phyloP scores from a whole-genome alignment of 2,113 vertebrate species.

The Phodopus roborovskii region DNA sequence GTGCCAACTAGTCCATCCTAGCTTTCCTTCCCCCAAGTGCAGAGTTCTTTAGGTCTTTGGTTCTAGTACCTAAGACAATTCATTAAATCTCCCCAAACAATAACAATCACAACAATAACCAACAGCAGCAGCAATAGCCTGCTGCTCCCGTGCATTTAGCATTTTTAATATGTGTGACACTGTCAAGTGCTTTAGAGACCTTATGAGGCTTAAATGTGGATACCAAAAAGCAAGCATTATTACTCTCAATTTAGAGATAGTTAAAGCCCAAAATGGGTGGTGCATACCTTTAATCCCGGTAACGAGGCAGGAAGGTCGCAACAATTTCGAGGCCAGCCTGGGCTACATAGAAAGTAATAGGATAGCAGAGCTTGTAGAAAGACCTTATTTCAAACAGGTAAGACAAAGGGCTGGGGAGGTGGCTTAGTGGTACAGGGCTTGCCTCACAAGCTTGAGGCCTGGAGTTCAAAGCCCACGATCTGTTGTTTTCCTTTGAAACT shows the following conservation, averaged over 20 bases:
- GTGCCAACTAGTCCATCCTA: neutral
- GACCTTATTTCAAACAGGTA: neutral
- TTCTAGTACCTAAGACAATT: neutral
- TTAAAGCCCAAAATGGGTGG: neutral
- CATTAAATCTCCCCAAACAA: neutral
- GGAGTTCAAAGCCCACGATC: neutral
- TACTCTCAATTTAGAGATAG: neutral
- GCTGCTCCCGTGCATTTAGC: neutral
- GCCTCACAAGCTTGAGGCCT: neutral
- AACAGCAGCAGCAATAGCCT: neutral
- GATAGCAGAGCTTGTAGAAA: neutral
- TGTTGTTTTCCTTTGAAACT: too few relatives aligned
- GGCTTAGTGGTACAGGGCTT: neutral
- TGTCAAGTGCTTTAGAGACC: neutral
- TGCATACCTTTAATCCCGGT: neutral
- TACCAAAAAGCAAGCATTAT: neutral
- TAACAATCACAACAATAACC: neutral
- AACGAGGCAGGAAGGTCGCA: neutral
- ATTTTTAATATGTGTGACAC: neutral
- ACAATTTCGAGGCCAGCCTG: neutral
- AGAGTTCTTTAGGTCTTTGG: neutral
- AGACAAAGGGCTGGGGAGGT: neutral
- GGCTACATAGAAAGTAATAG: neutral
- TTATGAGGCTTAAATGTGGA: neutral
- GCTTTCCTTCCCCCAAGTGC: neutral